Conservation (phyloP, 2,888 invertebrate genomes). For the Hetaerina titia region DNA sequence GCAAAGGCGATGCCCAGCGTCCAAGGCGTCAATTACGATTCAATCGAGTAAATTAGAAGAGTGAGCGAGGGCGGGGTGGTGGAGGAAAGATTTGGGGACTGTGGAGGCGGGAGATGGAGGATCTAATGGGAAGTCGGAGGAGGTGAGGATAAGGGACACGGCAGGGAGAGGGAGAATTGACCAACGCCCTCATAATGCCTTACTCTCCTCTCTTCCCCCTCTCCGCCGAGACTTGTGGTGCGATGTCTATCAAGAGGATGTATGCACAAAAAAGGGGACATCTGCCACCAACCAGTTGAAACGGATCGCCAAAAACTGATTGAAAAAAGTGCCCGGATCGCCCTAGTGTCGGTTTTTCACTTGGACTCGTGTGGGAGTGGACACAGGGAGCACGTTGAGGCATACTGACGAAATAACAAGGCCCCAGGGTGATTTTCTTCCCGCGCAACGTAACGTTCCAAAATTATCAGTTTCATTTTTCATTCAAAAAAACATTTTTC, state of each 20-base stretch:
- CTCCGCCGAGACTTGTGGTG: not conserved
- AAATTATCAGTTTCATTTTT: no score
- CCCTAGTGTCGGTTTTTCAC: not conserved
- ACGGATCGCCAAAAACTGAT: not conserved
- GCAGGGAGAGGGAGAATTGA: no score
- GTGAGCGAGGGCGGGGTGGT: not conserved
- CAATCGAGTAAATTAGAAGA: slow-evolving; percentile 10
- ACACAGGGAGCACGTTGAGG: not conserved
- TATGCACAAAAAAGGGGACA: not conserved
- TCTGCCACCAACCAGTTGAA: not conserved
- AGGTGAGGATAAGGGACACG: no score
- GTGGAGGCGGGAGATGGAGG: no score
- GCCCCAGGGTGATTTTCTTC: no score
- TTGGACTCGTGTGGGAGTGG: not conserved
- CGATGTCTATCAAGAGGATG: not conserved
- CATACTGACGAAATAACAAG: no score
- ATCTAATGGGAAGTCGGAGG: no score
- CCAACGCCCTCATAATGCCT: no score
- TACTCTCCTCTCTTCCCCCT: not conserved
- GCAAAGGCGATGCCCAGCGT: not conserved
- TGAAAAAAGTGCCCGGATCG: not conserved
- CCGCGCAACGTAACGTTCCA: no score
- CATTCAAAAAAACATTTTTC: no score
- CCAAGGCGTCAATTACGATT: slow-evolving; percentile 43
- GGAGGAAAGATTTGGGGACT: not conserved